Evolutionary conservation across 2,888 invertebrate species (phyloP), one percentile per base, ranked within the genome.

Genomic region (Agonopterix arenella): DNA sequence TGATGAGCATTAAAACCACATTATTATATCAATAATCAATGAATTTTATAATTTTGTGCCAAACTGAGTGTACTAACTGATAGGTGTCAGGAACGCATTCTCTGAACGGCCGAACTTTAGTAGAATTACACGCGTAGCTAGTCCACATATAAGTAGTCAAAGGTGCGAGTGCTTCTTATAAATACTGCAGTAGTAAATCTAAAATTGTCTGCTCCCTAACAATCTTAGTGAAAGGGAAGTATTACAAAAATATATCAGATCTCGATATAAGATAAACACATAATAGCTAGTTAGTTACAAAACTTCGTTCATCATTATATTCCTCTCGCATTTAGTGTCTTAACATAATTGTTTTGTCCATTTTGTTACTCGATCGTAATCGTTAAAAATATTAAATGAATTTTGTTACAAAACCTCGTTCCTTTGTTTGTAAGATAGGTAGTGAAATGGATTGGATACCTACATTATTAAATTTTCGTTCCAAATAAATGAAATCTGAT

Each of bases 181-280:
- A n/a, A n/a, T n/a, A n/a, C 13, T 13, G 7, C 28, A 28, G 28
- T 28, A 5, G 28, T 28, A 28, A 28, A 28, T 28, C 28, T 28
- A 5, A 28, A 28, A 28, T 28, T 28, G 28, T 28, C 7, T 28
- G 7, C 28, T 28, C 28, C 4, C 36, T 13, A 10, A 13, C 16
- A 43, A 44, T 45, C 43, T 10, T 28, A 56, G 69, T 69, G 68
- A 69, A 69, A 68, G 69, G 68, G 53, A 64, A 47, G 28, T 46
- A 41, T 52, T 50, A 55, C 61, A 62, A 61, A 69, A 66, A 65
- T 63, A 51, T 61, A 55, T 46, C 45, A 56, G 64, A 68, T 68
- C 10, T 28, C 58, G 50, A 57, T 58, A 59, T 47, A 50, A 62
- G 66, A 70, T 67, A 69, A 66, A 55, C 51, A 60, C 53, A 62